These are phyloP conservation scores for Elephantulus edwardii DNA, from an alignment of 2,113 vertebrate species.

Conservation along the genomic window DNA sequence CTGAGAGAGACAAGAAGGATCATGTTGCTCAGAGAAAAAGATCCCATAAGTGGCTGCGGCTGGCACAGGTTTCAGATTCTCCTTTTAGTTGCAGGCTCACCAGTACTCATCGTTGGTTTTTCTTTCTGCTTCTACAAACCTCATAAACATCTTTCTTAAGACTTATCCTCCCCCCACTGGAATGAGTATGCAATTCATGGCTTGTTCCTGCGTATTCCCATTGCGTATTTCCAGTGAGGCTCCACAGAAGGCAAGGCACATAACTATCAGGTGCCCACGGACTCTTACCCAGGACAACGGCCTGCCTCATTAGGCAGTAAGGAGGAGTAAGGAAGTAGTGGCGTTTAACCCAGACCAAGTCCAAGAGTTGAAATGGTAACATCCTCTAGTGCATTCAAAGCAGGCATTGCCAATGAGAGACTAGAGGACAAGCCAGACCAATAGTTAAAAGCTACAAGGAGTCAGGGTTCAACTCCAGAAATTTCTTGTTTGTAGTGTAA, in stretches of 20 bases:
- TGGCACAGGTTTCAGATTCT: not conserved
- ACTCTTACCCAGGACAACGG: not conserved
- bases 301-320: rapidly evolving
- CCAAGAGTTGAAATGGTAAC: not conserved
- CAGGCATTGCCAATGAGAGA: not conserved
- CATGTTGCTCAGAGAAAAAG: not conserved
- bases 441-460: not conserved
- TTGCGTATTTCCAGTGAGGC: not conserved
- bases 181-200: not conserved
- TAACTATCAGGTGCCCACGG: not conserved
- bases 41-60: not conserved
- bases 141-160: not conserved
- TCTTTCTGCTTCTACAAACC: not conserved
- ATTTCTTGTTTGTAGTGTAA: not conserved
- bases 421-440: not conserved
- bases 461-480: not conserved
- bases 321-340: not conserved
- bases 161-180: not conserved
- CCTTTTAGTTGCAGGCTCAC: not conserved
- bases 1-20: not conserved
- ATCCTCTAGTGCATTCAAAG: not conserved
- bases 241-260: not conserved
- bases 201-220: not conserved
- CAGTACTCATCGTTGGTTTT: not conserved
- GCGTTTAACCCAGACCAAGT: not conserved